A percentile compares a stretch with the other conserved stretches of the same genome.
These are phyloP conservation scores for Dasypolia templi DNA, from an alignment of 2,888 invertebrate genomes.

Conservation along the genomic window DNA sequence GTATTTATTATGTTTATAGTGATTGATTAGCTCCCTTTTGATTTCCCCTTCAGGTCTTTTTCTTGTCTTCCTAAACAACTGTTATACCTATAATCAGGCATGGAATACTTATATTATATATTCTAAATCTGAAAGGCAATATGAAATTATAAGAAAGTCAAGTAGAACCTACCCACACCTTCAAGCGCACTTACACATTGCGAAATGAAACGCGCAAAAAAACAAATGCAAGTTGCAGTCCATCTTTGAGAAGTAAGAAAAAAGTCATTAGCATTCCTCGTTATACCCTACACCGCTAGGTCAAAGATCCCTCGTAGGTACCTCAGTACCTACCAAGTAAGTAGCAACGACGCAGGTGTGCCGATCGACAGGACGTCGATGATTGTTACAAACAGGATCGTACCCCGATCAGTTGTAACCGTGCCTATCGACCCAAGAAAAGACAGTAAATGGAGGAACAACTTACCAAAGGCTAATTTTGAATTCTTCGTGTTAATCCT, in stretches of 20 bases:
- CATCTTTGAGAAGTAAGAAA: slow-evolving; percentile 15
- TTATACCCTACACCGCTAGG: slow-evolving; percentile 21
- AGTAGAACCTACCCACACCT: background rate
- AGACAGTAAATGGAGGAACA: slow-evolving; percentile 1
- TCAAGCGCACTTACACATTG: background rate
- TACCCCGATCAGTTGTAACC: slow-evolving; percentile 47
- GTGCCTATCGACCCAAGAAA: slow-evolving; percentile 43
- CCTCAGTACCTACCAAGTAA: background rate
- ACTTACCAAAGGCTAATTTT: background rate
- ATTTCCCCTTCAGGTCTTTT: background rate
- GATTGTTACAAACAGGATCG: slow-evolving; percentile 66
- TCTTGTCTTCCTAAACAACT: background rate
- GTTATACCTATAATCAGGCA: background rate
- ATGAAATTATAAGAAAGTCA: background rate
- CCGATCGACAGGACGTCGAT: slow-evolving; percentile 58
- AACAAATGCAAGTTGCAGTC: slow-evolving; percentile 24
- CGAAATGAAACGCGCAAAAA: slow-evolving; percentile 16
- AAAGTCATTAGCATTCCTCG: slow-evolving; percentile 30
- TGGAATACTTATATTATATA: background rate
- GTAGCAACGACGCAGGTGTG: slow-evolving; percentile 52
- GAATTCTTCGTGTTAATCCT: background rate
- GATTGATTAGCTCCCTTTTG: background rate
- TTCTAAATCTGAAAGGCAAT: background rate
- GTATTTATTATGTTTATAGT: background rate
- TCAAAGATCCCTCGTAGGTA: slow-evolving; percentile 51